Conservation (phyloP, 2,113 vertebrate species). For the Pseudorectes ferrugineus region DNA sequence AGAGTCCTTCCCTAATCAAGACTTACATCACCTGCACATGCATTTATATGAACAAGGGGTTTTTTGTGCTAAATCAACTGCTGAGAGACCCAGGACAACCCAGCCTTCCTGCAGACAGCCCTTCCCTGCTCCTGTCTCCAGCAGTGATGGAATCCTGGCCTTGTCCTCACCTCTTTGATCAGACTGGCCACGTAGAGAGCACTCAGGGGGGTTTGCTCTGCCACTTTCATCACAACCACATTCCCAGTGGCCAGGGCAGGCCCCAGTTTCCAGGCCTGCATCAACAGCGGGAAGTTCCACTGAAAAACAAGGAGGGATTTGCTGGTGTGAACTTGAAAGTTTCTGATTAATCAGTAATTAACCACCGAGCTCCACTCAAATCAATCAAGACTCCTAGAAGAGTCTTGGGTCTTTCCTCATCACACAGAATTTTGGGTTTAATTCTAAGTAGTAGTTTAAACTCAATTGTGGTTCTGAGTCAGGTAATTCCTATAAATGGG, state of each 20-base stretch:
- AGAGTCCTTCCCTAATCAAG: background rate
- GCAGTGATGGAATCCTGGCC: background rate
- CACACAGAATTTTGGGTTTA: background rate
- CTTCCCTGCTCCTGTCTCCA: background rate
- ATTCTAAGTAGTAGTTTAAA: background rate
- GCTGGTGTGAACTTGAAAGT: background rate
- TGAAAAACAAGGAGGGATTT: conserved; percentile 40
- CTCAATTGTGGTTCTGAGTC: background rate
- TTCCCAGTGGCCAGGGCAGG: conserved; percentile 95
- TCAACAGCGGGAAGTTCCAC: conserved; percentile 97
- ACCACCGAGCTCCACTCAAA: background rate
- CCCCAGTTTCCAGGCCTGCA: conserved; percentile 94
- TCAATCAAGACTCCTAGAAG: background rate
- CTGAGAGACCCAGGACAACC: background rate
- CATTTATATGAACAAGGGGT: background rate
- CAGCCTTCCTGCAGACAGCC: background rate
- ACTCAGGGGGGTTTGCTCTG: conserved; percentile 90
- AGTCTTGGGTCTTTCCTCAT: background rate
- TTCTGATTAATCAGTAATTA: background rate
- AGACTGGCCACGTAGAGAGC: conserved; percentile 90
- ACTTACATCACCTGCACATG: background rate
- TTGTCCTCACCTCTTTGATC: conserved; percentile 84
- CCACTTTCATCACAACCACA: conserved; percentile 94
- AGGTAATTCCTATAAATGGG: background rate
- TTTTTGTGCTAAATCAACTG: background rate